Evolutionary conservation across 2,113 vertebrate species (phyloP).

Genomic region (Chionis minor): DNA sequence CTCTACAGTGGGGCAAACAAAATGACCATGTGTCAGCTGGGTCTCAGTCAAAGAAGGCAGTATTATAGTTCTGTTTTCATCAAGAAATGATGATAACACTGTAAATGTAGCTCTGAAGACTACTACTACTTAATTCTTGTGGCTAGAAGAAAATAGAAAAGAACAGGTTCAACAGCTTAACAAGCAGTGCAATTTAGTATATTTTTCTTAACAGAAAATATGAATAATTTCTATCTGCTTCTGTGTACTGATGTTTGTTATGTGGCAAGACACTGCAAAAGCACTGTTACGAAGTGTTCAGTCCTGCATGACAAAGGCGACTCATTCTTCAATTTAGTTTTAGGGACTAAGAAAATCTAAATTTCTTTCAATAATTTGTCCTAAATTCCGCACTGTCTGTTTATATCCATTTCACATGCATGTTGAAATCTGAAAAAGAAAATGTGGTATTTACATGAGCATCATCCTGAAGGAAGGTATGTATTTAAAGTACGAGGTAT

Average conservation of each 20-base stretch:
- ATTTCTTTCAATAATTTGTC: neutral
- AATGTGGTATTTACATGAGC: neutral
- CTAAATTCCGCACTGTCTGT: neutral
- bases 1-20: neutral
- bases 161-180: neutral
- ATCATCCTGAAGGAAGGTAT: neutral
- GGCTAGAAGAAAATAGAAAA: neutral
- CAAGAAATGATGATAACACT: neutral
- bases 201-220: neutral
- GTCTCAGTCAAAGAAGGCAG: neutral
- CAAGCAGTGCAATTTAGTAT: neutral
- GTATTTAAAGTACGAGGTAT: neutral
- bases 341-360: neutral
- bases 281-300: neutral
- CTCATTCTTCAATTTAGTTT: neutral
- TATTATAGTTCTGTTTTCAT: neutral
- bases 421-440: neutral
- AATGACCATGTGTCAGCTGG: neutral
- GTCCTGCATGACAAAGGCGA: neutral
- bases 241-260: neutral
- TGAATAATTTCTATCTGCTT: neutral
- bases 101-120: neutral
- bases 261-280: neutral
- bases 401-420: neutral
- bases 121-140: neutral